These are phyloP conservation scores for Drosophila insularis DNA, from an alignment of 1,140 invertebrate species.

Conservation along the genomic window DNA sequence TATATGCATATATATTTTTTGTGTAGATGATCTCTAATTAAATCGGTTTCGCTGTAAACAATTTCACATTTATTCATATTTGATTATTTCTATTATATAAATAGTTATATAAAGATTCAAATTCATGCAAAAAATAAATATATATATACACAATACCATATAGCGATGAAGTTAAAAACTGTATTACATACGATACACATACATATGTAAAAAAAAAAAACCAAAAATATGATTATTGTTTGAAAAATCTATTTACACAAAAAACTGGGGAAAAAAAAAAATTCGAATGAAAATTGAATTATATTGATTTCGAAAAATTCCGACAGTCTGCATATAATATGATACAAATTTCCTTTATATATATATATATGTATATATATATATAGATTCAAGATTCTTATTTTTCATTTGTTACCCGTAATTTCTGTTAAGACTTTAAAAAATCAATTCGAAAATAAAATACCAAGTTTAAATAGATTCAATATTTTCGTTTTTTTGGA, in stretches of 20 bases:
- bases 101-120: constrained; percentile 35
- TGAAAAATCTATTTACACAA: constrained; percentile 7
- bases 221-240: constrained; percentile 59
- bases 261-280: neutral
- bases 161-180: constrained; percentile 68
- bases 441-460: constrained; percentile 13
- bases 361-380: constrained; percentile 24
- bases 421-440: constrained; percentile 63
- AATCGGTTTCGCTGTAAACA: constrained; percentile 66
- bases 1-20: constrained; percentile 2
- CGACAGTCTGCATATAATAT: constrained; percentile 19
- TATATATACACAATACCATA: constrained; percentile 54
- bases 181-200: constrained; percentile 37
- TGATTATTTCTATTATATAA: constrained; percentile 52
- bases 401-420: constrained; percentile 61
- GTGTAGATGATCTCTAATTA: constrained; percentile 19
- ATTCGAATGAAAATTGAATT: constrained; percentile 14
- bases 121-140: constrained; percentile 18
- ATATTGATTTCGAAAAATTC: constrained; percentile 6
- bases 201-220: constrained; percentile 49
- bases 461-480: constrained; percentile 28
- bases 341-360: constrained; percentile 30
- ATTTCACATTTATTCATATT: constrained; percentile 58
- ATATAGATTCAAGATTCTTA: constrained; percentile 37
- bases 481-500: neutral